Conservation (phyloP, 2,113 vertebrate species). For the Podilymbus podiceps region DNA sequence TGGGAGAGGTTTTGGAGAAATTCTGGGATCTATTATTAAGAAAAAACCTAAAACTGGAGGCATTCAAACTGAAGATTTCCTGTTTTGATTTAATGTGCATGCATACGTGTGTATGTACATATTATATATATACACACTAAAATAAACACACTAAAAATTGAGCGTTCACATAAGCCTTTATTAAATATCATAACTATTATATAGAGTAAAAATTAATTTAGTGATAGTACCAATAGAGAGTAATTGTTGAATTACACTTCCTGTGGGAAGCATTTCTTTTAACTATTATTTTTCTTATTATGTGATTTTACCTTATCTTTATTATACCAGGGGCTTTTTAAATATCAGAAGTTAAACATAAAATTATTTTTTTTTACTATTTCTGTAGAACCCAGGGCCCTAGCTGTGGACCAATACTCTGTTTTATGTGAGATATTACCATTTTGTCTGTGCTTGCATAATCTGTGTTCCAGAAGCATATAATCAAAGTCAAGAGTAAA, state of each 20-base stretch:
- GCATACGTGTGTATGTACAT: not conserved
- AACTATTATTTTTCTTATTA: not conserved
- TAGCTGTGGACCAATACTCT: not conserved
- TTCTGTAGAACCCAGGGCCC: not conserved
- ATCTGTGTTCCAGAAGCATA: not conserved
- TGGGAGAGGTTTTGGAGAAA: not conserved
- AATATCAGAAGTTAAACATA: not conserved
- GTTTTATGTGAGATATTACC: not conserved
- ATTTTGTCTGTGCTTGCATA: not conserved
- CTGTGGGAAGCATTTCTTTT: not conserved
- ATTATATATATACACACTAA: not conserved
- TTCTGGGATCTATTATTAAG: not conserved
- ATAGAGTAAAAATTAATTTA: not conserved
- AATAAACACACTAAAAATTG: not conserved
- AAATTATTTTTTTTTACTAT: not conserved
- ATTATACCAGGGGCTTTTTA: not conserved
- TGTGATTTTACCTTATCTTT: not conserved
- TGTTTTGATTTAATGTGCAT: not conserved
- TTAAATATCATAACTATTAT: not conserved
- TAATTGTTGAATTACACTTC: not conserved
- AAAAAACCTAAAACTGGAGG: not conserved
- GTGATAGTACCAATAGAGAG: not conserved
- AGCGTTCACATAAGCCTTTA: not conserved
- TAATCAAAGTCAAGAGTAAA: not conserved
- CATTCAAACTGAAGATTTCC: not conserved